These are phyloP conservation scores for Pedicia rivosa DNA, from an alignment of 2,888 invertebrate genomes.

Conservation along the genomic window DNA sequence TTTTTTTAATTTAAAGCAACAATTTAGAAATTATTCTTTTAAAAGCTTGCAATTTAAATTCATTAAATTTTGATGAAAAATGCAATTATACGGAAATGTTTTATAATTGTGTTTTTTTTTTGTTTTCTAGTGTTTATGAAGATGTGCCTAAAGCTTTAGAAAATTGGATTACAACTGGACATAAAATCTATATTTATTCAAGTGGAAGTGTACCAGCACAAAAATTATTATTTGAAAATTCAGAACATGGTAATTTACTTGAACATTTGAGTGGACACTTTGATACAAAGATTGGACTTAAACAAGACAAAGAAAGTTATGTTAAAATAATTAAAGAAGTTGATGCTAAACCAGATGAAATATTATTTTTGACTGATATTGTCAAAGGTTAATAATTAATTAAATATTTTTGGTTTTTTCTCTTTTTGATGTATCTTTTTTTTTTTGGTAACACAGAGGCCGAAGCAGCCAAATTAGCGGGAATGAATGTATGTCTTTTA, in stretches of 20 bases:
- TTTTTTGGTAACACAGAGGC: conserved; percentile 46
- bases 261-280: conserved; percentile 62
- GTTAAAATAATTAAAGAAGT: conserved; percentile 55
- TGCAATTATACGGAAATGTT: too few relatives aligned
- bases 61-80: too few relatives aligned
- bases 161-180: conserved; percentile 49
- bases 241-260: conserved; percentile 59
- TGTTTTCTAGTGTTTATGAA: conserved; percentile 58
- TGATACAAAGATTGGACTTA: conserved; percentile 72
- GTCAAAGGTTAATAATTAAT: conserved; percentile 42
- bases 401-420: not conserved
- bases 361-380: conserved; percentile 78
- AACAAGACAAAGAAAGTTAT: conserved; percentile 66
- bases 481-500: conserved; percentile 50
- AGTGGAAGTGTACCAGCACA: conserved; percentile 87
- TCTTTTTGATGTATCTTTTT: conserved; percentile 8
- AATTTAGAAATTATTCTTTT: too few relatives aligned
- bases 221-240: conserved; percentile 66
- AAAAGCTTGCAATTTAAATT: too few relatives aligned
- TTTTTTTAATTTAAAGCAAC: too few relatives aligned
- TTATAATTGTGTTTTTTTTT: too few relatives aligned
- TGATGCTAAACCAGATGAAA: conserved; percentile 42
- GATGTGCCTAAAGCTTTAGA: conserved; percentile 67
- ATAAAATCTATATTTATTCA: conserved; percentile 71
- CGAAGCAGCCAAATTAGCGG: conserved; percentile 60